Evolutionary conservation across 2,113 vertebrate genomes (phyloP).

Genomic region (Brachirus orientalis): DNA sequence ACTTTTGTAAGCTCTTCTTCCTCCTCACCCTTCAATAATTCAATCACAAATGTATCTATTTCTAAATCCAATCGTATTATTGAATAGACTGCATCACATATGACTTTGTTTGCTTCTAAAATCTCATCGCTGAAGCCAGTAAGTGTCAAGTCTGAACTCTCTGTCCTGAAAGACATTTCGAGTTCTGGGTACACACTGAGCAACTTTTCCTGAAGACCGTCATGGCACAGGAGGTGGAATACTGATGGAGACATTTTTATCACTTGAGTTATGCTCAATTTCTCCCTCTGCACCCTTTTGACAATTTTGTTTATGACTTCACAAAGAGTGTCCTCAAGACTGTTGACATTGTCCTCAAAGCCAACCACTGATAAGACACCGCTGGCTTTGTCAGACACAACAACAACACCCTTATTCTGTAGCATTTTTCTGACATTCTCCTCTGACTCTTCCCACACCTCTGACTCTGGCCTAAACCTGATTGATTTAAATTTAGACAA

Average conservation of each 20-base stretch:
- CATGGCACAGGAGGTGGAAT: constrained; percentile 75
- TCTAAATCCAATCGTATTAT: constrained; percentile 68
- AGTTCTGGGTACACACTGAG: constrained; percentile 69
- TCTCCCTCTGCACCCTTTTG: constrained; percentile 73
- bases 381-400: constrained; percentile 60
- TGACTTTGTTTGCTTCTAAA: constrained; percentile 71
- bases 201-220: constrained; percentile 69
- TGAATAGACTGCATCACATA: constrained; percentile 67
- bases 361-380: constrained; percentile 80
- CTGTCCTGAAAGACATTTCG: constrained; percentile 68
- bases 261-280: constrained; percentile 61
- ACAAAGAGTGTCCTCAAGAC: constrained; percentile 53
- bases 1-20: constrained; percentile 67
- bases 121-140: constrained; percentile 82
- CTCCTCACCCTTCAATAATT: constrained; percentile 77
- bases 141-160: constrained; percentile 64
- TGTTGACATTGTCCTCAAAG: constrained; percentile 67
- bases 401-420: constrained; percentile 58
- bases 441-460: constrained; percentile 80
- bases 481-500: constrained; percentile 76
- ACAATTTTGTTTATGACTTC: constrained; percentile 55
- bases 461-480: constrained; percentile 51
- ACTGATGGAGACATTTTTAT: constrained; percentile 63
- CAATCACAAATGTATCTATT: constrained; percentile 66
- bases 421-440: constrained; percentile 42